phyloP scores from a whole-genome alignment of 2,113 vertebrate genomes.

The Narcine bancroftii region DNA sequence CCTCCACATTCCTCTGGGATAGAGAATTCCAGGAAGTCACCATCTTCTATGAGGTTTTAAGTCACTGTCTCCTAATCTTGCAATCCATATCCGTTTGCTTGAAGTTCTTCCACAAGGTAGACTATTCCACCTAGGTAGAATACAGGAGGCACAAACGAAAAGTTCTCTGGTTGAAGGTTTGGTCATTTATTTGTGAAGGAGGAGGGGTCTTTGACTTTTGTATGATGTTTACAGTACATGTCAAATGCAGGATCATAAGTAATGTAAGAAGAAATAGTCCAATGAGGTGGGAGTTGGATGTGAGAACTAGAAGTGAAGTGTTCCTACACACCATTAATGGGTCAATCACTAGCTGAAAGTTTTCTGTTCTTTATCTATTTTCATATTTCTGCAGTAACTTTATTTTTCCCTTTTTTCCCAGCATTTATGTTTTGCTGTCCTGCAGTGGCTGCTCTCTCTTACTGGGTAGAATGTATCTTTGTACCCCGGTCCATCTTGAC shows the following conservation, averaged over 20 bases:
- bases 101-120: no score
- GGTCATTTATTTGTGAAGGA: background rate
- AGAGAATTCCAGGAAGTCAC: no score
- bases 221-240: background rate
- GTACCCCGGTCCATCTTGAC: slow-evolving; percentile 53
- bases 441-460: slow-evolving; percentile 51
- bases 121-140: background rate
- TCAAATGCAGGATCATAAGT: background rate
- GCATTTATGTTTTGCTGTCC: slow-evolving; percentile 49
- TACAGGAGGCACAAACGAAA: background rate
- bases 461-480: slow-evolving; percentile 53
- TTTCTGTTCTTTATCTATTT: background rate
- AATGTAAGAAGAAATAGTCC: no score
- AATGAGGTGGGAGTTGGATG: background rate
- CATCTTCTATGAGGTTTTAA: no score
- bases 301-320: background rate
- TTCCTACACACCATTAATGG: no score
- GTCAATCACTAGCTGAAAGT: background rate
- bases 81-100: no score
- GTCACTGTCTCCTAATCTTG: no score
- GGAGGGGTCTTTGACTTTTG: background rate
- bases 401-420: slow-evolving; percentile 8
- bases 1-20: no score
- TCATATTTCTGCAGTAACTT: background rate
- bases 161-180: background rate